Evolutionary conservation across 2,113 vertebrate genomes (phyloP).

Genomic region (Capreolus pygargus): DNA sequence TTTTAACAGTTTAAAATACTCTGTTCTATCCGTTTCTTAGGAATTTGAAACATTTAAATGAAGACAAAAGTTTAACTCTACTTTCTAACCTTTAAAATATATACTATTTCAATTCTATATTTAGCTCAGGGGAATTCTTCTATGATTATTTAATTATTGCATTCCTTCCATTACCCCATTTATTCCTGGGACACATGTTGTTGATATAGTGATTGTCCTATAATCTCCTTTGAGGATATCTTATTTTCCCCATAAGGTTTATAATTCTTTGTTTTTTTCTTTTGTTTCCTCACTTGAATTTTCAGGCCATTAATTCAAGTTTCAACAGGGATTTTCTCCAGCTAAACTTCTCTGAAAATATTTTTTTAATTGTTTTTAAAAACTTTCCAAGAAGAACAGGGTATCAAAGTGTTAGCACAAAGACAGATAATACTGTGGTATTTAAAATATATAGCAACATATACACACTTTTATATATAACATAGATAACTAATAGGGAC

Average conservation of each 20-base stretch:
- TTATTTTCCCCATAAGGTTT: not conserved
- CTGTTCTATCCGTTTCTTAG: not conserved
- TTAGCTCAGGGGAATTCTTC: not conserved
- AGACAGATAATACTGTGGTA: not conserved
- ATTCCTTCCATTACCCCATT: not conserved
- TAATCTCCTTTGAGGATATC: not conserved
- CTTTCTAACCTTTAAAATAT: not conserved
- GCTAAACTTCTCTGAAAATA: not conserved
- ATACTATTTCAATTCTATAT: not conserved
- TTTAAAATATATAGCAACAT: not conserved
- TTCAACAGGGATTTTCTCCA: not conserved
- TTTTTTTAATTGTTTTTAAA: not conserved
- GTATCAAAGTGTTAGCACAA: not conserved
- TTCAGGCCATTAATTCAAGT: not conserved
- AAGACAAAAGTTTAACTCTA: not conserved
- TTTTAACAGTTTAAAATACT: not conserved
- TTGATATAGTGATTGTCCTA: not conserved
- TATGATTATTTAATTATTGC: not conserved
- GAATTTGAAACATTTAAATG: not conserved
- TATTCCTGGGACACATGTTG: not conserved
- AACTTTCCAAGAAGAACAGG: not conserved
- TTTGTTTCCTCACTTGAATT: not conserved
- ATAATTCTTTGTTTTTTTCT: not conserved
- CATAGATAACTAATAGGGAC: not conserved
- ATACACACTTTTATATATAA: not conserved